Conservation (phyloP, 2,888 invertebrate genomes). For the Dasypogon diadema region DNA sequence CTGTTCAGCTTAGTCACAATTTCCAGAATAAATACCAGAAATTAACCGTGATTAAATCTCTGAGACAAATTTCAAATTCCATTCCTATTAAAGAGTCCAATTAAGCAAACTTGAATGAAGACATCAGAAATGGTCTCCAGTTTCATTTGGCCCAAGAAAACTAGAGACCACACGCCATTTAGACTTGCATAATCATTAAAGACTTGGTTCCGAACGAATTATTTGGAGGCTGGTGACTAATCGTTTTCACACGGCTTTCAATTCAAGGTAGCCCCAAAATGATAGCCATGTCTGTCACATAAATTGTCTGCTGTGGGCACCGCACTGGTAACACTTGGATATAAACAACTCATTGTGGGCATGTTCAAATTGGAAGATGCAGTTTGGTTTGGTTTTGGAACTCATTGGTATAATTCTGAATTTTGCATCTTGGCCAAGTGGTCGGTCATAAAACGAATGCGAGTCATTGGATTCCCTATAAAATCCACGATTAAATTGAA, state of each 20-base stretch:
- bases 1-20: too few relatives aligned
- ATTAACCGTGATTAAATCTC: too few relatives aligned
- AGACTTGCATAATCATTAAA: conserved; percentile 16
- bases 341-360: conserved; percentile 52
- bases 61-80: too few relatives aligned
- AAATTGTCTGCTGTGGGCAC: conserved; percentile 54
- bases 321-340: conserved; percentile 44
- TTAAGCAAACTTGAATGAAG: conserved; percentile 30
- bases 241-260: conserved; percentile 52
- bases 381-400: background rate
- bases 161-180: conserved; percentile 34
- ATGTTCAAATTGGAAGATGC: background rate
- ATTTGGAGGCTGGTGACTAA: conserved; percentile 46
- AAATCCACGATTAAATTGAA: conserved; percentile 16
- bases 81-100: conserved; percentile 13
- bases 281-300: conserved; percentile 52
- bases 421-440: conserved; percentile 13
- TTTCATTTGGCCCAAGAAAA: conserved; percentile 11
- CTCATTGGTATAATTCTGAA: background rate
- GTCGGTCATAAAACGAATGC: background rate
- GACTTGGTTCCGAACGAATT: conserved; percentile 12
- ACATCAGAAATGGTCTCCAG: conserved; percentile 15
- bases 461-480: background rate
- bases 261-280: conserved; percentile 47
- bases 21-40: too few relatives aligned